A percentile compares a stretch with the other conserved stretches of the same genome.
phyloP scores from a whole-genome alignment of 1,140 invertebrate species.

The Onthophagus taurus region DNA sequence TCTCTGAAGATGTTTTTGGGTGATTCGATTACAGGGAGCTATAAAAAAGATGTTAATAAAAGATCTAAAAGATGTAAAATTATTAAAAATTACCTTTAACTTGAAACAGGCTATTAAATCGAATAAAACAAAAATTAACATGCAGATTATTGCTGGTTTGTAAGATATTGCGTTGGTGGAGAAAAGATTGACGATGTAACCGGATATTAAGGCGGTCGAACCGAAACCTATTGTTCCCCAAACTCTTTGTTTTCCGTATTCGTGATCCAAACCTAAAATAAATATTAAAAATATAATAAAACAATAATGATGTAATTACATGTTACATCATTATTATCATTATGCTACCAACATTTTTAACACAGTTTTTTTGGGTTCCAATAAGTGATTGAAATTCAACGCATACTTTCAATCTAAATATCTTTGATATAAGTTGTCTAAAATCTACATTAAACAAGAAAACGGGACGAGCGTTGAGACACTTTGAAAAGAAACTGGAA shows the following conservation, averaged over 20 bases:
- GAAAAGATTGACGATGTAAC: constrained; percentile 50
- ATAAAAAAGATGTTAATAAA: constrained; percentile 25
- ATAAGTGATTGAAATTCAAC: no score
- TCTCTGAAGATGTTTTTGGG: constrained; percentile 55
- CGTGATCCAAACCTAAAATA: constrained; percentile 45
- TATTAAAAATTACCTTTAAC: constrained; percentile 42
- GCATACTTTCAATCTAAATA: no score
- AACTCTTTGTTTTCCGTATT: constrained; percentile 66
- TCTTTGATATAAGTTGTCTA: no score
- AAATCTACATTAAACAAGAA: no score
- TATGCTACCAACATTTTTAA: no score
- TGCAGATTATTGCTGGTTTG: constrained; percentile 57
- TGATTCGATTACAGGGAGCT: constrained; percentile 55
- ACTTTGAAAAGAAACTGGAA: no score
- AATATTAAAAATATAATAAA: no score
- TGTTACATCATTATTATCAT: no score
- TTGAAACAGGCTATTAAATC: constrained; percentile 55
- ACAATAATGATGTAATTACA: no score
- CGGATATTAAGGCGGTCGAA: constrained; percentile 53
- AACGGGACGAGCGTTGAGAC: no score
- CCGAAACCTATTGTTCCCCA: constrained; percentile 73
- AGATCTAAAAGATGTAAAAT: neutral
- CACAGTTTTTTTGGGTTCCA: no score
- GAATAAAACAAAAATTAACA: constrained; percentile 48
- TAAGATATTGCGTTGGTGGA: constrained; percentile 51